phyloP scores from a whole-genome alignment of 2,113 vertebrate genomes.

The Mormyrus lacerda region DNA sequence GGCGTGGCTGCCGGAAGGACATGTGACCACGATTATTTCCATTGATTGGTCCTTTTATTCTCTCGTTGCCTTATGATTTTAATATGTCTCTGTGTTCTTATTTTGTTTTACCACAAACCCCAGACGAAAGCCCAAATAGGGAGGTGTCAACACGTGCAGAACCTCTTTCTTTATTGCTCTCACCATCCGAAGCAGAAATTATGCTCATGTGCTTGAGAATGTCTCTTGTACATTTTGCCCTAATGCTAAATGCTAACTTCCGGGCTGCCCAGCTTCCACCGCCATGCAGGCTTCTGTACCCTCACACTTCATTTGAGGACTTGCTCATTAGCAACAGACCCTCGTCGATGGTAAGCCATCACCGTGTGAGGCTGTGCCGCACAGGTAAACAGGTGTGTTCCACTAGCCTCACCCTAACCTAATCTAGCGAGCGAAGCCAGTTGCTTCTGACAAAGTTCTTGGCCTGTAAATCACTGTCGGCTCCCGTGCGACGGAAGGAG shows the following conservation, averaged over 20 bases:
- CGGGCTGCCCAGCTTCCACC: neutral
- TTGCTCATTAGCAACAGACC: neutral
- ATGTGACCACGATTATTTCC: neutral
- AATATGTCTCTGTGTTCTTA: neutral
- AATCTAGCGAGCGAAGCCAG: conserved; percentile 42
- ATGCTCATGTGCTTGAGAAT: neutral
- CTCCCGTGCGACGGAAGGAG: conserved; percentile 42
- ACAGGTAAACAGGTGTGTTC: neutral
- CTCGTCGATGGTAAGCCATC: neutral
- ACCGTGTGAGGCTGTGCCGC: neutral
- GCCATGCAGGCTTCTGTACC: neutral
- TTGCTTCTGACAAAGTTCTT: conserved; percentile 38
- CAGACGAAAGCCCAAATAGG: neutral
- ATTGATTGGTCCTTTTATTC: neutral
- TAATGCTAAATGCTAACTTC: neutral
- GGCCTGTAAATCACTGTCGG: conserved; percentile 39
- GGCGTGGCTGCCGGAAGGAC: neutral
- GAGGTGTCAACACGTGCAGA: neutral
- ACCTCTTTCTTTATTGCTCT: neutral
- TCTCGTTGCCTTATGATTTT: neutral
- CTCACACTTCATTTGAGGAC: neutral
- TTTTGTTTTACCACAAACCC: neutral
- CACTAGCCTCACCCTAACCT: conserved; percentile 7
- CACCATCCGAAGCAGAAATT: neutral
- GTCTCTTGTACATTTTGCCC: neutral